Base-by-base conservation (phyloP, 30 jellyfish, hydroid and myxozoan genomes). In the Aurelia aurita complex sp. Pacific region DNA sequence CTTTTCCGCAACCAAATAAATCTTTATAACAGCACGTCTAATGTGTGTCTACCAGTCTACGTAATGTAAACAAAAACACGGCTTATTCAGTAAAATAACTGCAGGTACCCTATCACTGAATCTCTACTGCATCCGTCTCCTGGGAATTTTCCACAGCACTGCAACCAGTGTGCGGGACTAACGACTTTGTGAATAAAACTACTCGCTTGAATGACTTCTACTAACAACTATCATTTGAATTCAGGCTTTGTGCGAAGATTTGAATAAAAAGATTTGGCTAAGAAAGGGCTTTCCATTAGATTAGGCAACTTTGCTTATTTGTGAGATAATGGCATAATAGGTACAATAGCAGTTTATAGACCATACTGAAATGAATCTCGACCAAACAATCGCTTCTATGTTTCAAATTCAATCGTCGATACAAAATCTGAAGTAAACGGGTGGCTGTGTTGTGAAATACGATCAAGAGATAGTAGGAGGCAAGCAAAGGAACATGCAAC, bases 201-300 rank as follows among this genome's bases (percentile, higher is more conserved):
- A 15, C 33, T 62, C 87, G 87, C 87, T 77, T 62, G 77, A 62
- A 63, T 77, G 77, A 75, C 34, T 60, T 46, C 10, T 18, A 54
- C 17, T 14, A 77, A 18, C 34, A 16, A 73, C 42, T 46, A 73
- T 65, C 82, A 46, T 17, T 46, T 43, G 16, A 67, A 17, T 14
- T 17, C 51, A 17, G 51, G n/a, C 42, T 67, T 18, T 19, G 42
- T 19, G 42, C 36, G 11, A 33, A 67, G 69, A 63, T 64, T 61
- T 43, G 53, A 46, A 11, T 29, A 23, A 68, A 35, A 33, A 77
- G 36, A 78, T 50, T 50, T 18, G 29, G 68, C 62, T 60, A 61
- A 77, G 50, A 63, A 68, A 77, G 57, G 12, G 12, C 57, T 46
- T 62, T 52, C 62, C 74, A 38, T 61, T 77, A 5, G 68, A 62